Base-by-base conservation (phyloP, 1,140 invertebrate species). In the Drosophila arawakana region DNA sequence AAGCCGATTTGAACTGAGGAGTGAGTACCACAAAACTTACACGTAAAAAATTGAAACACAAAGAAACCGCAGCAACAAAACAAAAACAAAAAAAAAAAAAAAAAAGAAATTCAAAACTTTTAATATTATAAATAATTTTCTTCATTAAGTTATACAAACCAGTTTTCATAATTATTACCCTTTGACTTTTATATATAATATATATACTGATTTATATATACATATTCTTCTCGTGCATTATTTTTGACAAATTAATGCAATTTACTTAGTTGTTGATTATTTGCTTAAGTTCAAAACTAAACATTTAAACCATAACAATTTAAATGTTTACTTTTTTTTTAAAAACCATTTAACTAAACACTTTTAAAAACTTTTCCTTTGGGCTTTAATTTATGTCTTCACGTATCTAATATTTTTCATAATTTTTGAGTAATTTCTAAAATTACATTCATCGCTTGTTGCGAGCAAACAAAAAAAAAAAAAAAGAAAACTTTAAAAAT, bases 221-320 rank as follows among this genome's bases (percentile, higher is more conserved):
- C 50, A 58, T 75, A 63, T 70, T 50, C 21, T 78, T 69, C 41
- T 58, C 30, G 34, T 44, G 44, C 57, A 57, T 76, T 55, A 59
- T 46, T 71, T 76, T 60, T 73, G 44, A 59, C 59, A 76, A 76
- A 54, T 57, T 43, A 21, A 67, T 73, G 59, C 70, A 52, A 41
- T 55, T 73, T 79, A 78, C 57, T 86, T 78, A 85, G 70, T 89
- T 89, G 84, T 89, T 89, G 85, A 89, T 90, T 89, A 89, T 78
- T 89, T 89, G 74, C 69, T 78, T 84, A 88, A 81, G 84, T 81
- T 88, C 54, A 73, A 73, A 73, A 55, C 50, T 60, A 44, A 49
- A 74, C 47, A 7, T 57, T 57, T 57, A 54, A 8, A 37, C 18
- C 34, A 15, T 54, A 4, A 21, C 15, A 6, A 43, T 43, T 5